These are phyloP conservation scores for Brachystomella parvula DNA, from an alignment of 1,140 invertebrate genomes.

Conservation along the genomic window DNA sequence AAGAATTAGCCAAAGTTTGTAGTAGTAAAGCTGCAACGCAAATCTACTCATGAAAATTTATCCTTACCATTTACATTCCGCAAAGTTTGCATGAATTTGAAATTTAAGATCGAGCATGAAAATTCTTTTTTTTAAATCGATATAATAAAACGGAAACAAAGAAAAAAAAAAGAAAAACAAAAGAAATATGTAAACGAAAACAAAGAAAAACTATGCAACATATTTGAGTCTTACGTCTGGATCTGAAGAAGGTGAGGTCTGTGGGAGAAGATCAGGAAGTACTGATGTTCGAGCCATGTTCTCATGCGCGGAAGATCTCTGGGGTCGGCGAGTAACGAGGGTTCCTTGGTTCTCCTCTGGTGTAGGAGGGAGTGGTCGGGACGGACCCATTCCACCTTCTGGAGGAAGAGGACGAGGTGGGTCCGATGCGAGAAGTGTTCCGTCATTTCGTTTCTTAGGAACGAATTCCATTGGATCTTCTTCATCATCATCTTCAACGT, in stretches of 20 bases:
- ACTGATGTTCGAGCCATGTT: conserved; percentile 69
- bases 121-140: too few relatives aligned
- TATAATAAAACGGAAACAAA: too few relatives aligned
- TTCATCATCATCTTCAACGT: conserved; percentile 48
- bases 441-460: conserved; percentile 61
- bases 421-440: conserved; percentile 88
- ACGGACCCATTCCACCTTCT: conserved; percentile 59
- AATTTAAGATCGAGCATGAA: too few relatives aligned
- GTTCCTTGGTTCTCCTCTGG: conserved; percentile 80
- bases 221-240: conserved; percentile 38
- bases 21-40: too few relatives aligned
- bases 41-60: too few relatives aligned
- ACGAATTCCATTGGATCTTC: conserved; percentile 41
- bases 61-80: background rate
- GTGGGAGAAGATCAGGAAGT: conserved; percentile 84
- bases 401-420: conserved; percentile 75
- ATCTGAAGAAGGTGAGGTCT: conserved; percentile 37
- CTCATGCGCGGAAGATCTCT: conserved; percentile 49
- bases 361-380: conserved; percentile 84
- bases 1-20: conserved; percentile 15
- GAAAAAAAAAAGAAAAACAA: background rate
- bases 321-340: conserved; percentile 75
- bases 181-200: background rate
- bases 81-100: too few relatives aligned
- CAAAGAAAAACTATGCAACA: background rate